Percentiles rank a stretch among this genome's conserved stretches.
Conservation (phyloP, 2,797 vertebrate genomes). For the Pangasius sanitwongsei region DNA sequence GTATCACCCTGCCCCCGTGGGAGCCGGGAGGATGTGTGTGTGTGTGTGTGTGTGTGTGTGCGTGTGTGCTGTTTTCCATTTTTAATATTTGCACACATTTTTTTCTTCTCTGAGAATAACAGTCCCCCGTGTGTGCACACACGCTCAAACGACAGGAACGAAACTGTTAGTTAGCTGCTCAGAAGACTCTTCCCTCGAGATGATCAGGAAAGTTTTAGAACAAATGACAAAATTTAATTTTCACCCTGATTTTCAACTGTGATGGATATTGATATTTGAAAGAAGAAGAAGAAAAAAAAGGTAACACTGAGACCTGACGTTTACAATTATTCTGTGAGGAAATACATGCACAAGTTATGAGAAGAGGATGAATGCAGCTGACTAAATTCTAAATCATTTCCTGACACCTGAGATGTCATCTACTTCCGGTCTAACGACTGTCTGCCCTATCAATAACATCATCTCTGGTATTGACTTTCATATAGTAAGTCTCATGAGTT, state of each 20-base stretch:
- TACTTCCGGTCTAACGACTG: not conserved
- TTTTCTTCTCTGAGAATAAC: constrained; percentile 62
- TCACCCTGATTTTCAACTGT: constrained; percentile 34
- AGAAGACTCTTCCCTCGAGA: constrained; percentile 53
- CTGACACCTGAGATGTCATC: constrained; percentile 22
- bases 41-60: constrained; percentile 67
- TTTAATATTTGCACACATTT: constrained; percentile 72
- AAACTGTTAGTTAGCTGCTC: constrained; percentile 61
- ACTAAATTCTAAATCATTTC: constrained; percentile 1
- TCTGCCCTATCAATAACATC: not conserved
- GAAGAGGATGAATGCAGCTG: not conserved
- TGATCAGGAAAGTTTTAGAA: constrained; percentile 49
- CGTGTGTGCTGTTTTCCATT: constrained; percentile 75
- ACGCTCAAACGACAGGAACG: constrained; percentile 51
- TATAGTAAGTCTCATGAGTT: not conserved
- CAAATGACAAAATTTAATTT: constrained; percentile 44
- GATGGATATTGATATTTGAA: constrained; percentile 20
- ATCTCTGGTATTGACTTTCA: constrained; percentile 1
- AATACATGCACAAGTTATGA: not conserved
- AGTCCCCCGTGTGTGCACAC: constrained; percentile 60
- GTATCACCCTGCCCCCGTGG: constrained; percentile 77
- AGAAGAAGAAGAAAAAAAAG: not conserved
- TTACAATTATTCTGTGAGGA: not conserved
- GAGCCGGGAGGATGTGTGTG: constrained; percentile 60
- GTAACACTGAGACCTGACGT: not conserved